Evolutionary conservation across 2,797 vertebrate species (phyloP).

Genomic region (Pogoniulus pusillus): DNA sequence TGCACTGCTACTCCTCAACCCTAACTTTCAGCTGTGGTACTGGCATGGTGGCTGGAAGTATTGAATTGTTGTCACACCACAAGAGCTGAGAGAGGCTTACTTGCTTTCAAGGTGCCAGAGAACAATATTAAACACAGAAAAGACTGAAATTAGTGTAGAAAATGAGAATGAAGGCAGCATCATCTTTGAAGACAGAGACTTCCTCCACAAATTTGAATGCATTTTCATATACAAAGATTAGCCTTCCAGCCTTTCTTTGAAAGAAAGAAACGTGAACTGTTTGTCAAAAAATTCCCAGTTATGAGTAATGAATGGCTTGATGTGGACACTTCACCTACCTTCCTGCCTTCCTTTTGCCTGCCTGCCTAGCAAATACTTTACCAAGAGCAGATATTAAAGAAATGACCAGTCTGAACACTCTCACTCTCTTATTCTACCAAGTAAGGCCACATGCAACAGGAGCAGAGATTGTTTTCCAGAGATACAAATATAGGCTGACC

Average conservation of each 20-base stretch:
- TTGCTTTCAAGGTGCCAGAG: constrained; percentile 22
- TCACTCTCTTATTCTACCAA: neutral
- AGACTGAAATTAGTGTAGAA: constrained; percentile 68
- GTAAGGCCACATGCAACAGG: neutral
- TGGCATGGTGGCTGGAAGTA: neutral
- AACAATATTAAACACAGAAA: constrained; percentile 10
- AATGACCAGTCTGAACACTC: neutral
- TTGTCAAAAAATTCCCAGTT: neutral
- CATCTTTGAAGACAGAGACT: constrained; percentile 72
- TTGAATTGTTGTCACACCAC: neutral
- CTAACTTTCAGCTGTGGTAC: neutral
- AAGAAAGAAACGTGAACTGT: neutral
- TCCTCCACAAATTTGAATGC: constrained; percentile 33
- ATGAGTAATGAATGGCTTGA: neutral
- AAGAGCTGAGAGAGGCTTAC: neutral
- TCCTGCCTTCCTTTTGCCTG: too few species aligned
- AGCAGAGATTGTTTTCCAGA: neutral
- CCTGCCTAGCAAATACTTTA: neutral
- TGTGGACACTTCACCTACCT: neutral
- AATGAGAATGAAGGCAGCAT: constrained; percentile 72
- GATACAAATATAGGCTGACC: neutral
- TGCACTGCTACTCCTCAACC: neutral
- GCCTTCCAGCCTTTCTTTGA: constrained; percentile 12
- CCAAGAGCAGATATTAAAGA: neutral
- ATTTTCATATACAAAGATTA: constrained; percentile 37